These are phyloP conservation scores for Apis laboriosa DNA, from an alignment of 1,140 invertebrate genomes.

Conservation along the genomic window DNA sequence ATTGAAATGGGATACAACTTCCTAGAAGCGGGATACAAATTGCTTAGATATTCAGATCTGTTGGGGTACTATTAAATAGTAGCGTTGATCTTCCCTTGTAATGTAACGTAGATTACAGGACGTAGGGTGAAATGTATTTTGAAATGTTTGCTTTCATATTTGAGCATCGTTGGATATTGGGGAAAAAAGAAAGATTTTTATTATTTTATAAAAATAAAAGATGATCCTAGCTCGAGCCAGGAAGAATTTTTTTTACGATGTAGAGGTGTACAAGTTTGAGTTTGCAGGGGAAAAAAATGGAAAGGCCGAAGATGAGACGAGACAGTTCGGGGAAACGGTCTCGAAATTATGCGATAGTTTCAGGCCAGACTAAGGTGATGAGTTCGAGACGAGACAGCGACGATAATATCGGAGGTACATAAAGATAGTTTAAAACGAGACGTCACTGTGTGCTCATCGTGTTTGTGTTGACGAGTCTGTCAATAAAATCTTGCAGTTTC, in stretches of 20 bases:
- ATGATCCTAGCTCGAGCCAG: not conserved
- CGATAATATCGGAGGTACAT: not conserved
- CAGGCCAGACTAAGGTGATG: constrained; percentile 9
- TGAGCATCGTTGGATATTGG: not conserved
- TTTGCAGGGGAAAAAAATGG: constrained; percentile 1
- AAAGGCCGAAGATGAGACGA: constrained; percentile 29
- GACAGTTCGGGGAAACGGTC: constrained; percentile 3
- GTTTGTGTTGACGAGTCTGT: not conserved
- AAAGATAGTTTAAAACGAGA: constrained; percentile 23
- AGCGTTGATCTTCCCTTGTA: not conserved
- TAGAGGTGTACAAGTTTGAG: not conserved
- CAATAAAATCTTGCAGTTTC: not conserved
- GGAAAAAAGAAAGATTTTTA: not conserved
- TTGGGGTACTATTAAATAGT: not conserved
- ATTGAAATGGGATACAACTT: constrained; percentile 5
- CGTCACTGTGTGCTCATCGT: not conserved
- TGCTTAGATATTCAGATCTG: constrained; percentile 16
- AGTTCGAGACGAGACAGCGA: constrained; percentile 15
- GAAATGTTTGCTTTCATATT: not conserved
- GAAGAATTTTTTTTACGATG: not conserved
- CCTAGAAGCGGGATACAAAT: constrained; percentile 8
- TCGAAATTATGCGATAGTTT: constrained; percentile 32
- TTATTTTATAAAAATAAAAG: not conserved
- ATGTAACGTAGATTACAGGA: too few relatives aligned
- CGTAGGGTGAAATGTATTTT: not conserved